Evolutionary conservation across 1,140 invertebrate species (phyloP).

Genomic region (Hyles vespertilio): DNA sequence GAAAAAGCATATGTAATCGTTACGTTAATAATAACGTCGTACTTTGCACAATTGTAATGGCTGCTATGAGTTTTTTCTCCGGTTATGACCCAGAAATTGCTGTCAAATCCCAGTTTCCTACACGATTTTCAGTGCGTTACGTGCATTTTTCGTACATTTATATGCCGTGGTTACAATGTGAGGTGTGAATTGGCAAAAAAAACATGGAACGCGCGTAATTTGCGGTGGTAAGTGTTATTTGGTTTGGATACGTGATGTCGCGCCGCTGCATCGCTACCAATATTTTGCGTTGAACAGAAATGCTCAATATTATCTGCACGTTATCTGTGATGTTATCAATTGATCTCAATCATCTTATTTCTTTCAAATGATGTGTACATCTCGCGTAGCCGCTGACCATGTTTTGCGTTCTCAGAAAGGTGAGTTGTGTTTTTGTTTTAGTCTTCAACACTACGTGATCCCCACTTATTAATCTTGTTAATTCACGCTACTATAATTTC

Average conservation of each 20-base stretch:
- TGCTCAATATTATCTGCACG: constrained; percentile 54
- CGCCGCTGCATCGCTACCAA: constrained; percentile 7
- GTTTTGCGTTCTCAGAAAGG: constrained; percentile 68
- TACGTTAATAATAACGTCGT: background rate
- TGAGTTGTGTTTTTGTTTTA: constrained; percentile 37
- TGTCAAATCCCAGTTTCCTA: constrained; percentile 67
- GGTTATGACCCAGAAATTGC: constrained; percentile 67
- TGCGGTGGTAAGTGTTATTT: constrained; percentile 11
- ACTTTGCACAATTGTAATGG: constrained; percentile 16
- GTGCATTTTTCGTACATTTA: constrained; percentile 25
- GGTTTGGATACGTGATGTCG: constrained; percentile 31
- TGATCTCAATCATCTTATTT: constrained; percentile 51
- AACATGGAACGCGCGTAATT: constrained; percentile 7
- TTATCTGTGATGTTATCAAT: constrained; percentile 63
- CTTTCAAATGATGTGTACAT: constrained; percentile 35
- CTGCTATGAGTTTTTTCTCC: constrained; percentile 32
- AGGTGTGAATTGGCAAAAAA: background rate
- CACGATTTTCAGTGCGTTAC: constrained; percentile 39
- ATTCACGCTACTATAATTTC: constrained; percentile 1
- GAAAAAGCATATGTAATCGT: constrained; percentile 15
- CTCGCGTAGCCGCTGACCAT: constrained; percentile 26
- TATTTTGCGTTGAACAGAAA: no score
- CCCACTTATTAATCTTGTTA: background rate
- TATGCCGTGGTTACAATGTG: constrained; percentile 8
- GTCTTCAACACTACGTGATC: constrained; percentile 20